phyloP scores from a whole-genome alignment of 2,888 invertebrate genomes.

The Gonocerus acuteangulatus region DNA sequence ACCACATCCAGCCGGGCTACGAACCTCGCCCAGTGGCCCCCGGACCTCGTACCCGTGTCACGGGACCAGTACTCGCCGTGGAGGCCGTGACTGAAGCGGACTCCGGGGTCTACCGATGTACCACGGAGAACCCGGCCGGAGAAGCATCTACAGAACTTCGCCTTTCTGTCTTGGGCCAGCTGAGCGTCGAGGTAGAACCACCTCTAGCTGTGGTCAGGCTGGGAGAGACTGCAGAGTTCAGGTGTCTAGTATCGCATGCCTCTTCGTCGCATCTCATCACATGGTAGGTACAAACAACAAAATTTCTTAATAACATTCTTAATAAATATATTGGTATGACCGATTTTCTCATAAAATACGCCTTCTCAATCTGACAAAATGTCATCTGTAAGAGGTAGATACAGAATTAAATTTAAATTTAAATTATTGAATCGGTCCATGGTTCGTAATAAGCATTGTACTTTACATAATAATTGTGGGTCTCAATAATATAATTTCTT shows the following conservation, averaged over 20 bases:
- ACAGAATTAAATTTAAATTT: too few relatives aligned
- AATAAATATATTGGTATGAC: too few relatives aligned
- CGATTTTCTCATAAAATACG: too few relatives aligned
- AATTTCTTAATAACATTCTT: too few relatives aligned
- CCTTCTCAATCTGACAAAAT: too few relatives aligned
- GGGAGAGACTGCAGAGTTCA: conserved; percentile 65
- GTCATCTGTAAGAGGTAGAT: too few relatives aligned
- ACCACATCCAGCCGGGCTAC: conserved; percentile 55
- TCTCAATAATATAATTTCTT: too few relatives aligned
- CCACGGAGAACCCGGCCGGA: conserved; percentile 61
- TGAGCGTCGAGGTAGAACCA: conserved; percentile 51
- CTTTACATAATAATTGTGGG: too few relatives aligned
- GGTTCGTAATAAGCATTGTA: too few relatives aligned
- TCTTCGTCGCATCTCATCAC: conserved; percentile 46
- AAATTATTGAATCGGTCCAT: too few relatives aligned
- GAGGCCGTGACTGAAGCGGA: conserved; percentile 64
- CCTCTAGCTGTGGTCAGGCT: conserved; percentile 61
- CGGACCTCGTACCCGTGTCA: conserved; percentile 56
- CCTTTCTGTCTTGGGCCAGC: conserved; percentile 56
- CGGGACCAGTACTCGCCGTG: conserved; percentile 61
- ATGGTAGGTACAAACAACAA: conserved; percentile 28
- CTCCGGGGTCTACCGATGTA: conserved; percentile 59
- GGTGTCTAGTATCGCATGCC: conserved; percentile 53
- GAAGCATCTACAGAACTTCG: conserved; percentile 61
- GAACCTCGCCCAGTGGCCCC: conserved; percentile 55